Conservation (phyloP, 2,113 vertebrate genomes). For the Platichthys stellatus region DNA sequence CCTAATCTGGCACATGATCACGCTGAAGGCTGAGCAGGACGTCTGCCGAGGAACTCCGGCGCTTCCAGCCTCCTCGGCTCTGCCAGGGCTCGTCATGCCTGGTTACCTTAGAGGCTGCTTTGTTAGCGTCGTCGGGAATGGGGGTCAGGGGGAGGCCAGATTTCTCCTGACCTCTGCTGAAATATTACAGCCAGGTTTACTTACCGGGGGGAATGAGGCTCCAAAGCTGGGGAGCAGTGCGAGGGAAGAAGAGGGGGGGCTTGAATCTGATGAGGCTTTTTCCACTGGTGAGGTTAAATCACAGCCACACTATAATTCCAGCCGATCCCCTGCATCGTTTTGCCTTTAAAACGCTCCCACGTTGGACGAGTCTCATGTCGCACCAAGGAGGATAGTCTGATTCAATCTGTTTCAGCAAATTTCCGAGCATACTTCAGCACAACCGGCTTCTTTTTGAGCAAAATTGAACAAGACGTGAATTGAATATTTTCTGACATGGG, state of each 20-base stretch:
- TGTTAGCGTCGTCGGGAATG: constrained; percentile 73
- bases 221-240: background rate
- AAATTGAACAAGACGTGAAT: constrained; percentile 80
- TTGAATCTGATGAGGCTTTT: constrained; percentile 38
- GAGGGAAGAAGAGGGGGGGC: background rate
- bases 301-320: constrained; percentile 43
- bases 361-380: constrained; percentile 22
- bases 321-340: constrained; percentile 30
- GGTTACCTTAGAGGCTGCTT: constrained; percentile 74
- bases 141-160: constrained; percentile 73
- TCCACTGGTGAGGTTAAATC: constrained; percentile 49
- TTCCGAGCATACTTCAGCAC: constrained; percentile 65
- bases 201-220: constrained; percentile 26
- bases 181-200: constrained; percentile 65
- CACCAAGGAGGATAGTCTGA: constrained; percentile 56
- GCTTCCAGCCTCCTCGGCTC: constrained; percentile 58
- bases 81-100: constrained; percentile 74
- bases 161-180: constrained; percentile 59
- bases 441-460: constrained; percentile 70
- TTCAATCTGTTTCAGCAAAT: constrained; percentile 68
- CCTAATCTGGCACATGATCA: constrained; percentile 72
- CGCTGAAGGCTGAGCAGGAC: constrained; percentile 57
- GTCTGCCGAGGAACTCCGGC: constrained; percentile 55
- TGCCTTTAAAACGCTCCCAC: constrained; percentile 24
- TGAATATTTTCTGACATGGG: constrained; percentile 81